Conservation (phyloP, 2,113 vertebrate species). For the Sinocyclocheilus anophthalmus region DNA sequence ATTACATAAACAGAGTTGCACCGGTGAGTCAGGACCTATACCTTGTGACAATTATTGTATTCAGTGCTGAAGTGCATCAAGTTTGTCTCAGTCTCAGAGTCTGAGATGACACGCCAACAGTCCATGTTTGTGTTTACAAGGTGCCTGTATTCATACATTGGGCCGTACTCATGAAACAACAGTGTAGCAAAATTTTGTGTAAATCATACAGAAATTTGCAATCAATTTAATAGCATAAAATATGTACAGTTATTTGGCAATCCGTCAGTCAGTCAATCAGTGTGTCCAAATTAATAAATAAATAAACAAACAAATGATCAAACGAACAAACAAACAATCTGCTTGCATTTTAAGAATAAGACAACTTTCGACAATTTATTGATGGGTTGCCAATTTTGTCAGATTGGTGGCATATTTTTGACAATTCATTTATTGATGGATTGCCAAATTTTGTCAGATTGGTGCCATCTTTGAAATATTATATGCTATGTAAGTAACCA, state of each 20-base stretch:
- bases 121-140: background rate
- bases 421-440: too few species aligned
- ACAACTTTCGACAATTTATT: too few species aligned
- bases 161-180: background rate
- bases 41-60: background rate
- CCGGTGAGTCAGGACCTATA: background rate
- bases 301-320: too few species aligned
- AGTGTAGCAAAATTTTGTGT: background rate
- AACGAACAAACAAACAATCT: too few species aligned
- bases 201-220: background rate
- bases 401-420: too few species aligned
- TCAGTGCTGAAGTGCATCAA: conserved; percentile 14
- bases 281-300: too few species aligned
- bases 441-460: too few species aligned
- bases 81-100: background rate
- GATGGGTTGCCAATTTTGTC: too few species aligned
- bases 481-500: too few species aligned
- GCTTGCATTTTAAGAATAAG: too few species aligned
- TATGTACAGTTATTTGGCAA: background rate
- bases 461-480: too few species aligned
- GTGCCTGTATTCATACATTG: background rate
- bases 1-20: conserved; percentile 17
- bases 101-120: background rate
- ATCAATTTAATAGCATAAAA: background rate
- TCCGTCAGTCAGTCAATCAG: too few species aligned